Conservation (phyloP, 1,140 invertebrate species). For the Ridgeia piscesae region DNA sequence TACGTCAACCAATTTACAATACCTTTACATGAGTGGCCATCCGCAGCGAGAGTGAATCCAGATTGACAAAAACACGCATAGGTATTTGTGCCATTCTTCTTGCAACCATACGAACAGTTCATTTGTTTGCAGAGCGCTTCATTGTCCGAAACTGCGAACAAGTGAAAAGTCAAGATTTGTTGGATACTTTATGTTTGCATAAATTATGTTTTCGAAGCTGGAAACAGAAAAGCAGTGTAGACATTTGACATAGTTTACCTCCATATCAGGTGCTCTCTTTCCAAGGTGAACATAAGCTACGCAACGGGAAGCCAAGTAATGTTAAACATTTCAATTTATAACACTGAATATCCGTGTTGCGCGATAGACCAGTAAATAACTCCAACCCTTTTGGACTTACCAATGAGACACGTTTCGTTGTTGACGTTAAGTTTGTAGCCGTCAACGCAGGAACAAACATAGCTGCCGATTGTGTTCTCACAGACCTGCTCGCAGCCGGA, state of each 20-base stretch:
- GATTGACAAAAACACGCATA: conserved; percentile 2
- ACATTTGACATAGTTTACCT: too few species aligned
- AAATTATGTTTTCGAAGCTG: too few species aligned
- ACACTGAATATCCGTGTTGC: not conserved
- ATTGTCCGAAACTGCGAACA: not conserved
- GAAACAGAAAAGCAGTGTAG: too few species aligned
- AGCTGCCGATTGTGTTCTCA: not conserved
- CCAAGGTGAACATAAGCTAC: too few species aligned
- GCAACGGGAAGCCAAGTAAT: too few species aligned
- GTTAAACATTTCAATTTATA: not conserved
- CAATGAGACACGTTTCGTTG: not conserved
- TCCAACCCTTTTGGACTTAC: not conserved
- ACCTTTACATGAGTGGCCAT: not conserved
- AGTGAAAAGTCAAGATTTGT: not conserved
- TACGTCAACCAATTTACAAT: not conserved
- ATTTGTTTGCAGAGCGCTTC: not conserved
- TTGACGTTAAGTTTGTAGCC: not conserved
- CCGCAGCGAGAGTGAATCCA: not conserved
- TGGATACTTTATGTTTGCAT: too few species aligned
- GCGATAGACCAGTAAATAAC: not conserved
- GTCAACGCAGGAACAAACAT: not conserved
- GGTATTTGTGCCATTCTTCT: not conserved
- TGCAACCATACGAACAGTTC: not conserved
- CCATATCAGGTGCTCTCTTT: too few species aligned
- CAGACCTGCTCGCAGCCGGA: not conserved